Conservation (phyloP, 2,888 invertebrate genomes). For the Monopis laevigella region DNA sequence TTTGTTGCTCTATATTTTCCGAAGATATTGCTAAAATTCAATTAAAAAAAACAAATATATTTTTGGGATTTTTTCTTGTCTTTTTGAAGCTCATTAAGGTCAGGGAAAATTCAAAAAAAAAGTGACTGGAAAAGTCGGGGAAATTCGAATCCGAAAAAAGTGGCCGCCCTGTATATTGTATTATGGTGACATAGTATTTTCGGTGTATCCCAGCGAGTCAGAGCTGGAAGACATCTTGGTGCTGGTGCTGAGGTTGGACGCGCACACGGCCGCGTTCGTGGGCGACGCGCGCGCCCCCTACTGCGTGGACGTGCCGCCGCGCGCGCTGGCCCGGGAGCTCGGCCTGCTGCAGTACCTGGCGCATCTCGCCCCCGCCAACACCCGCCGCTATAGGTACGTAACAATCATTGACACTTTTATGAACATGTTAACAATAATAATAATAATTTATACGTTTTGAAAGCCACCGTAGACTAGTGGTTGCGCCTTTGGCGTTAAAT, state of each 20-base stretch:
- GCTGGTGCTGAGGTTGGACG: conserved; percentile 66
- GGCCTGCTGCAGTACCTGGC: conserved; percentile 42
- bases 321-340: conserved; percentile 23
- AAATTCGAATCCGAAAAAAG: too few relatives aligned
- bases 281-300: conserved; percentile 58
- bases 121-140: too few relatives aligned
- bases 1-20: too few relatives aligned
- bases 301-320: conserved; percentile 51
- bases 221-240: conserved; percentile 78
- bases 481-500: too few relatives aligned
- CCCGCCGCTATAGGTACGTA: conserved; percentile 34
- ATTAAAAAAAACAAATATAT: too few relatives aligned
- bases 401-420: not conserved
- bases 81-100: too few relatives aligned
- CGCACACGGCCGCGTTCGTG: conserved; percentile 68
- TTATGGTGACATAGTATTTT: too few relatives aligned
- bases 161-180: too few relatives aligned
- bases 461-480: too few relatives aligned
- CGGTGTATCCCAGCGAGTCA: conserved; percentile 70
- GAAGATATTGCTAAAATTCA: too few relatives aligned
- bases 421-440: not conserved
- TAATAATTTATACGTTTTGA: not conserved
- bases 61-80: too few relatives aligned
- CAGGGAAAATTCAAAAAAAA: too few relatives aligned
- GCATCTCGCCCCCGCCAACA: conserved; percentile 34